These are phyloP conservation scores for Dysidea cf. avara DNA, from an alignment of 37 sponge, comb jelly and placozoan species.

Conservation along the genomic window DNA sequence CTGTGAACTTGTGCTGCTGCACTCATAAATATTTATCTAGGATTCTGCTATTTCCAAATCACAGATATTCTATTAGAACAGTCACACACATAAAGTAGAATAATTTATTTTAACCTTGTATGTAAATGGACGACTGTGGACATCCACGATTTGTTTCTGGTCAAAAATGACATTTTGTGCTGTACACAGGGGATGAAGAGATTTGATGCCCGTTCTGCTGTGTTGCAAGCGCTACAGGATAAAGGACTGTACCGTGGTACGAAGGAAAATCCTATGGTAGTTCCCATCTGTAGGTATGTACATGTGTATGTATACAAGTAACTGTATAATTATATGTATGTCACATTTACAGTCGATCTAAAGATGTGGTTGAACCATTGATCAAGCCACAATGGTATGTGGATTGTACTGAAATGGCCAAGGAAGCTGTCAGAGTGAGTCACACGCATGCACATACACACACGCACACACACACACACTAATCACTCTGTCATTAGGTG, in stretches of 20 bases:
- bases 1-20: no score
- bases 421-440: conserved; percentile 69
- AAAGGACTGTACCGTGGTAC: conserved; percentile 85
- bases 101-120: no score
- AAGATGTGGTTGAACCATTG: conserved; percentile 97
- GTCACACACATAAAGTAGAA: no score
- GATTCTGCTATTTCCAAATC: no score
- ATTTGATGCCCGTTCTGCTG: conserved; percentile 85
- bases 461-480: no score
- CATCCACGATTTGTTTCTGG: not conserved
- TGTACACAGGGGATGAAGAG: conserved; percentile 85
- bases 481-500: conserved; percentile 57
- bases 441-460: not conserved
- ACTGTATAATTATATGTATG: not conserved
- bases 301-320: not conserved
- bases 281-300: conserved; percentile 84
- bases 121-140: no score
- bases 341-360: conserved; percentile 65
- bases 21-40: no score
- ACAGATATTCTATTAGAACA: no score
- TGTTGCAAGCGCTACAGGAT: conserved; percentile 91
- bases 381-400: conserved; percentile 99
- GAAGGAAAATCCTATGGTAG: conserved; percentile 89
- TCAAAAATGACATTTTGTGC: no score
- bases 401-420: conserved; percentile 85